A percentile compares a stretch with the other conserved stretches of the same genome.
These are phyloP conservation scores for Papilio elwesi DNA, from an alignment of 2,888 invertebrate genomes.

Conservation along the genomic window DNA sequence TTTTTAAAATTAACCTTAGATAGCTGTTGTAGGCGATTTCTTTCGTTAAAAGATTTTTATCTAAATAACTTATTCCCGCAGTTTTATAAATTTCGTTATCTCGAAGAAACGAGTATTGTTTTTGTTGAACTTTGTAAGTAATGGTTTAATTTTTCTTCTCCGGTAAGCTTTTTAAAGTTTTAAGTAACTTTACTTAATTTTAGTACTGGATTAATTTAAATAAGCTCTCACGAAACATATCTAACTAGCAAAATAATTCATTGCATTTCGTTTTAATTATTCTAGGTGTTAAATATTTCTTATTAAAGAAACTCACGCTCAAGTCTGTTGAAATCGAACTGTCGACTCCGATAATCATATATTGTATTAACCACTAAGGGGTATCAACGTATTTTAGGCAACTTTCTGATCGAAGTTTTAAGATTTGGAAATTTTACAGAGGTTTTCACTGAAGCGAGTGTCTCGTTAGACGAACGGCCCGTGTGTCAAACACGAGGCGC, in stretches of 20 bases:
- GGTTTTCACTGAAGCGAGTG: constrained; percentile 55
- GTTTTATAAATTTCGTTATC: constrained; percentile 64
- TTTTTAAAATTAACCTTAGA: constrained; percentile 60
- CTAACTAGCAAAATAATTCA: no score
- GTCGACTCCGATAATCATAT: no score
- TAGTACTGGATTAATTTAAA: background rate
- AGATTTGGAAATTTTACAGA: constrained; percentile 58
- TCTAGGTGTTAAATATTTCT: no score
- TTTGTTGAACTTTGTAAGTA: constrained; percentile 15
- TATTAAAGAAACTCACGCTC: no score
- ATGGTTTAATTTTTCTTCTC: constrained; percentile 25
- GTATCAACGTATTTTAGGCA: no score
- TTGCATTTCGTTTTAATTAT: no score
- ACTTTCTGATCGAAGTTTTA: no score
- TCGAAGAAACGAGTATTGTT: constrained; percentile 53
- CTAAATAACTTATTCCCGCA: constrained; percentile 74
- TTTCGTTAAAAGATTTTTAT: constrained; percentile 69
- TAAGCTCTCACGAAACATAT: no score
- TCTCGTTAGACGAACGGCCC: constrained; percentile 70
- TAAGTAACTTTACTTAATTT: background rate
- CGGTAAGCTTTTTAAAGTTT: background rate
- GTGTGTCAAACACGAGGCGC: constrained; percentile 68
- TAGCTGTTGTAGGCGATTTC: constrained; percentile 63
- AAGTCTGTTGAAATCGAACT: no score
- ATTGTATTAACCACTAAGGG: no score